Evolutionary conservation across 2,113 vertebrate species (phyloP).

Genomic region (Noturus placidus): DNA sequence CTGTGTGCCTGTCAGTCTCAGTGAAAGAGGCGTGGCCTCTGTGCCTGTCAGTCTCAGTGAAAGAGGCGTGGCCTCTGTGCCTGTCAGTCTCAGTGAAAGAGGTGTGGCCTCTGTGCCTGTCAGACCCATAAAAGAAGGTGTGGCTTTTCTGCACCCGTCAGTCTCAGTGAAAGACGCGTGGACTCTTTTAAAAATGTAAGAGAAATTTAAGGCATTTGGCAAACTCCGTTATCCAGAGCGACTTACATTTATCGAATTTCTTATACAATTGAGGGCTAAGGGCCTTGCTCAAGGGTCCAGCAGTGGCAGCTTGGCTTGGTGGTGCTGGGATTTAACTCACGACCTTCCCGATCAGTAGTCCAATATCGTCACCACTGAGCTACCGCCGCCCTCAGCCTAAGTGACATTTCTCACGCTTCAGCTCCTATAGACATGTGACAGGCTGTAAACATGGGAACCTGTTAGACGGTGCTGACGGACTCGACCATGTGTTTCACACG

Average conservation of each 20-base stretch:
- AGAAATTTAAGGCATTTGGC: too few relatives aligned
- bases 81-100: neutral
- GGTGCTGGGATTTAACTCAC: too few relatives aligned
- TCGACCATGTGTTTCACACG: conserved; percentile 38
- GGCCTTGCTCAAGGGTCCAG: too few relatives aligned
- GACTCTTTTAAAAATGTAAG: too few relatives aligned
- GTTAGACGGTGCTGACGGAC: conserved; percentile 20
- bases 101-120: neutral
- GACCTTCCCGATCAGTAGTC: too few relatives aligned
- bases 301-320: too few relatives aligned
- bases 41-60: neutral
- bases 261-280: too few relatives aligned
- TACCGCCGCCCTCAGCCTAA: too few relatives aligned
- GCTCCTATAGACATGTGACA: neutral
- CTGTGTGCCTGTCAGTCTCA: neutral
- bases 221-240: too few relatives aligned
- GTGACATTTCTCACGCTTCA: neutral
- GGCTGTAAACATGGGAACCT: neutral
- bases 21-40: neutral
- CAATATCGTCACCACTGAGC: too few relatives aligned
- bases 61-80: neutral
- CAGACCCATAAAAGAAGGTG: neutral
- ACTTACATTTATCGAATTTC: too few relatives aligned
- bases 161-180: neutral
- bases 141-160: neutral